Conservation (phyloP, 2,113 vertebrate species). For the Pseudorhombus dupliciocellatus region DNA sequence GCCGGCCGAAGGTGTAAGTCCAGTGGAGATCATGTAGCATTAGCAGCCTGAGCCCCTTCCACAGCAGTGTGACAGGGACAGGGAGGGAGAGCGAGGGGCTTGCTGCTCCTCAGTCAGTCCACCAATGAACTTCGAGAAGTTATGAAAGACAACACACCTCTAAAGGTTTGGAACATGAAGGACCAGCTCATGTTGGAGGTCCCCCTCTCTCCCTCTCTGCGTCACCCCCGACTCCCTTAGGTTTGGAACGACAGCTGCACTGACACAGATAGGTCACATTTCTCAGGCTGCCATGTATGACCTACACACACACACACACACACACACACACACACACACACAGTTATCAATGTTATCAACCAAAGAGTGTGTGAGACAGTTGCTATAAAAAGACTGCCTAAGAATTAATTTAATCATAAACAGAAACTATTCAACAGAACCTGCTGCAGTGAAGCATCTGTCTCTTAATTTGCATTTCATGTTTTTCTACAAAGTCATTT, state of each 20-base stretch:
- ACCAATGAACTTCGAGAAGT: not conserved
- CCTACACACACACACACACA: constrained; percentile 37
- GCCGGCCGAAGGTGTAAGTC: constrained; percentile 72
- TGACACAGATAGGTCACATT: constrained; percentile 71
- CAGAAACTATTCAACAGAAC: not conserved
- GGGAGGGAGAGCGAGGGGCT: constrained; percentile 17
- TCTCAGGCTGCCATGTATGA: constrained; percentile 59
- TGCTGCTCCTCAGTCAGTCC: not conserved
- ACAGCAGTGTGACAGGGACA: constrained; percentile 7
- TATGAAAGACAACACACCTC: not conserved
- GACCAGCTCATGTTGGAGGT: constrained; percentile 34
- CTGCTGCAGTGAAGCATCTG: not conserved
- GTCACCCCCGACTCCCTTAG: constrained; percentile 46
- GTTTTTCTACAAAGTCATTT: too few relatives aligned
- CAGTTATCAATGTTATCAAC: constrained; percentile 58
- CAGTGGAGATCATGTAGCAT: constrained; percentile 76
- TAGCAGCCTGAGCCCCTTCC: constrained; percentile 62
- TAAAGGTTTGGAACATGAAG: constrained; percentile 21
- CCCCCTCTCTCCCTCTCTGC: constrained; percentile 34
- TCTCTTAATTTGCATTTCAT: too few relatives aligned
- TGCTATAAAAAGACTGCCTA: constrained; percentile 67
- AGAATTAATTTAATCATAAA: constrained; percentile 51
- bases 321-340: constrained; percentile 16
- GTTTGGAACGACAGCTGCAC: constrained; percentile 77
- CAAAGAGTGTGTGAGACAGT: constrained; percentile 40